Evolutionary conservation across 2,888 invertebrate species (phyloP).

Genomic region (Meliscaeva auricollis): DNA sequence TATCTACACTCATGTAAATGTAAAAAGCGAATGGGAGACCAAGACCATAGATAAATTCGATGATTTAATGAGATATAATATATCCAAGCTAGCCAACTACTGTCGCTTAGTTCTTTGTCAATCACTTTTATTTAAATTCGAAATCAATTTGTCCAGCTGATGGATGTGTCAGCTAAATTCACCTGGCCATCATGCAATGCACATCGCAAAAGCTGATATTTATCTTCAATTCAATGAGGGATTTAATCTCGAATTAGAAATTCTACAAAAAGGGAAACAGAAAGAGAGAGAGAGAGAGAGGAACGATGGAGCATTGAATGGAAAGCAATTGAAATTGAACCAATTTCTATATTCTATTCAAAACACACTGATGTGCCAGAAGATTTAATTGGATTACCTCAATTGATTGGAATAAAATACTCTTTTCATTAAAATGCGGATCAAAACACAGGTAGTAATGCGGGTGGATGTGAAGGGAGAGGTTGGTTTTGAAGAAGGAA

Average conservation of each 20-base stretch:
- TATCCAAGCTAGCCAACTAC: conserved; percentile 1
- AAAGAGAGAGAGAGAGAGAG: neutral
- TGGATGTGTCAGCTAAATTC: neutral
- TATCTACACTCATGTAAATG: neutral
- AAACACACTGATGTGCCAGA: conserved; percentile 42
- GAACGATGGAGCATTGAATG: neutral
- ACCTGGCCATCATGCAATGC: conserved; percentile 4
- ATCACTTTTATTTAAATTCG: conserved; percentile 63
- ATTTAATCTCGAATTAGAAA: conserved; percentile 56
- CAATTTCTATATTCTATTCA: conserved; percentile 16
- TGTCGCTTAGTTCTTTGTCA: conserved; percentile 27
- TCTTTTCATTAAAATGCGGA: conserved; percentile 37
- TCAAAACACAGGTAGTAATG: neutral
- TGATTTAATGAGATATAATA: conserved; percentile 55
- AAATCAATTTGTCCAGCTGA: conserved; percentile 43
- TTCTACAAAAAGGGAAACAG: neutral
- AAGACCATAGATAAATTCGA: conserved; percentile 11
- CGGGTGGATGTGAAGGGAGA: neutral
- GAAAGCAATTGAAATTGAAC: conserved; percentile 24
- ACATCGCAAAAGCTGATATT: conserved; percentile 15
- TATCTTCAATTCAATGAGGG: conserved; percentile 1
- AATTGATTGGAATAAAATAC: conserved; percentile 75
- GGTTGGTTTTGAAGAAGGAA: neutral
- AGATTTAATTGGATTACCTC: conserved; percentile 74
- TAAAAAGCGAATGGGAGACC: conserved; percentile 1